These are phyloP conservation scores for Rattus norvegicus DNA, from an alignment of 2,113 vertebrate genomes.

Conservation along the genomic window GRCr8 NC_086022.1:111805001-111805500, in stretches of 20 bases:
- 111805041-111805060: conserved; percentile 44
- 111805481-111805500: not conserved
- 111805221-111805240: not conserved
- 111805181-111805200: not conserved
- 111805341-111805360: not conserved
- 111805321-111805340: not conserved
- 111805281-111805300: not conserved
- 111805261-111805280: no score
- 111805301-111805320: not conserved
- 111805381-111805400: not conserved
- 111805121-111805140: not conserved
- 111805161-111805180: not conserved
- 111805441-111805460: not conserved
- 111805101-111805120: not conserved
- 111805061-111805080: not conserved
- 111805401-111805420: not conserved
- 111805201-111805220: not conserved
- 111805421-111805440: not conserved
- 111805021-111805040: conserved; percentile 28
- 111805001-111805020: conserved; percentile 35
- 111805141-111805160: not conserved
- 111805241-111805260: not conserved
- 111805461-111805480: not conserved
- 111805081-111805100: not conserved
- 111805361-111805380: not conserved